Evolutionary conservation across 2,797 vertebrate species (phyloP).

Genomic region (Brachyrhaphis roseni): DNA sequence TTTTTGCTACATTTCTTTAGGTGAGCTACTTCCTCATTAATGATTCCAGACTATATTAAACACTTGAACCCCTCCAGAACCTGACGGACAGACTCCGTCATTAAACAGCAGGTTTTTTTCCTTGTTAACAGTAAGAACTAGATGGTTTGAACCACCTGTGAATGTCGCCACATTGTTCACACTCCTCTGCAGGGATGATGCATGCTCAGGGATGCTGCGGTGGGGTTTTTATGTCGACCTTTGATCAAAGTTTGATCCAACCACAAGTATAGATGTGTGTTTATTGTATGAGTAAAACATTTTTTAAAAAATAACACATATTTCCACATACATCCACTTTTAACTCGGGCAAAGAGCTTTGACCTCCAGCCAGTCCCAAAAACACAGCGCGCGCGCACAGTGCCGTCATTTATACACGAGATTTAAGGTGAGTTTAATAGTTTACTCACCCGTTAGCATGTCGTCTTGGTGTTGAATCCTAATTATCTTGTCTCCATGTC

Average conservation of each 20-base stretch:
- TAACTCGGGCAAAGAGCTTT: background rate
- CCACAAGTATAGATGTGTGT: background rate
- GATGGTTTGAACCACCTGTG: constrained; percentile 14
- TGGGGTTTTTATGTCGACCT: background rate
- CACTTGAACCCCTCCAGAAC: background rate
- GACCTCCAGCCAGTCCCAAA: constrained; percentile 24
- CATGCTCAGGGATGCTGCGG: background rate
- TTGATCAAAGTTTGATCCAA: constrained; percentile 24
- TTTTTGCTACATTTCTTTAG: background rate
- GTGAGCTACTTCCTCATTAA: background rate
- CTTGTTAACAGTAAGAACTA: background rate
- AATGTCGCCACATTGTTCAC: background rate
- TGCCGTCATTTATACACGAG: too few species aligned
- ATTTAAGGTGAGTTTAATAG: background rate
- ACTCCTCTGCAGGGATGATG: background rate
- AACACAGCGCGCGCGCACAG: background rate
- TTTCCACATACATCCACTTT: background rate
- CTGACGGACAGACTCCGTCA: background rate
- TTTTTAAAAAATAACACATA: background rate
- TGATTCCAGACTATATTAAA: background rate
- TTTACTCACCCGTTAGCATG: constrained; percentile 48
- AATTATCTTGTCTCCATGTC: constrained; percentile 14
- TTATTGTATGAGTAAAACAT: rapidly evolving
- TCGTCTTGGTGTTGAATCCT: background rate
- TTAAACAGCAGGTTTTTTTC: background rate